Base-by-base conservation (phyloP, 2,888 invertebrate species). In the Pachymerium ferrugineum region DNA sequence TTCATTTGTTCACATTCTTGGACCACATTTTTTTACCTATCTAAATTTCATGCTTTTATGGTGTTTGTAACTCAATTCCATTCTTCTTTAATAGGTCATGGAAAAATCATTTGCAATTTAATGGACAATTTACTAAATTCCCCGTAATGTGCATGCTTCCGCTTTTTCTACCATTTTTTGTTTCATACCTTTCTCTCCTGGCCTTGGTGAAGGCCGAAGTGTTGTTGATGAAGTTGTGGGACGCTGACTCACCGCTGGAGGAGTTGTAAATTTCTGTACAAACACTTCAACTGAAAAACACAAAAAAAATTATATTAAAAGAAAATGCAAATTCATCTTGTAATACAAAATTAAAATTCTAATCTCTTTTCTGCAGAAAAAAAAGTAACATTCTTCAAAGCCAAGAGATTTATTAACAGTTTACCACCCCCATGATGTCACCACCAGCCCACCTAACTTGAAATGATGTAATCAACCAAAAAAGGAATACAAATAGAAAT, bases 131-230 rank as follows among this genome's bases (percentile, higher is more conserved):
- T n/a, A n/a, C n/a, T n/a, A n/a, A n/a, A n/a, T n/a, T n/a, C n/a
- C n/a, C n/a, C n/a, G n/a, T 38, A 38, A 38, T 38, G 12, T 22
- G 25, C 62, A 14, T 25, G 25, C 28, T 62, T 25, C 62, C 62
- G 1, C 5, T 0, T n/a, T 28, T 62, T 6, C 2, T 28, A 28
- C 28, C 25, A 22, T 54, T 22, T 54, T 54, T 54, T 16, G 3
- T 54, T 5, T 47, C 5, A 19, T 62, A 62, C 62, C 62, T 62
- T 6, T 62, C 12, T 62, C 62, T 12, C 62, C 62, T 62, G 62
- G 62, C 62, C 62, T 62, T 62, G 62, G 62, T 62, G 62, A 62
- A 62, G 62, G 62, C 62, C 62, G 62, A n/a, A 62, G 25, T 12
- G 62, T 62, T 25, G 62, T 22, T 54, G 54, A 62, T 62, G 25